These are phyloP conservation scores for Cyclina sinensis DNA, from an alignment of 1,140 invertebrate species.

Conservation along the genomic window DNA sequence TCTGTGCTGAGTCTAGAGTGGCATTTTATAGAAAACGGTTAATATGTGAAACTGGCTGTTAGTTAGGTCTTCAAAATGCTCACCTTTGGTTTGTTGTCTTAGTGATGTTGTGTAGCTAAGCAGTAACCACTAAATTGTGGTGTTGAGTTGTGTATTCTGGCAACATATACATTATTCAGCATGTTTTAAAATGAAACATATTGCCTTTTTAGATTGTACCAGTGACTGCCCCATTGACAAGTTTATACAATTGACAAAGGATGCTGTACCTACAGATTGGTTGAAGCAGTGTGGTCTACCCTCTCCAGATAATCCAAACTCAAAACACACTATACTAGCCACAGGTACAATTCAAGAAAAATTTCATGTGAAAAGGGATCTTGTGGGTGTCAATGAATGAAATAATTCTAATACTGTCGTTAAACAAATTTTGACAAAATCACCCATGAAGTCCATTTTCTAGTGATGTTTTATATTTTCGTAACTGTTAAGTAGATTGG, in stretches of 20 bases:
- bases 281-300: constrained; percentile 40
- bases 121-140: too few species aligned
- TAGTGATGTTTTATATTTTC: neutral
- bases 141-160: too few species aligned
- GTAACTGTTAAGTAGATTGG: neutral
- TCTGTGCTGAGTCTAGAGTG: too few species aligned
- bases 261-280: constrained; percentile 56
- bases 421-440: neutral
- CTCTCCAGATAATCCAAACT: neutral
- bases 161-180: too few species aligned
- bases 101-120: too few species aligned
- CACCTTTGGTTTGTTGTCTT: too few species aligned
- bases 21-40: too few species aligned
- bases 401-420: neutral
- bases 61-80: too few species aligned
- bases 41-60: too few species aligned
- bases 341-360: neutral
- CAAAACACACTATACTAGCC: neutral
- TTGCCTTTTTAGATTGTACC: constrained; percentile 61
- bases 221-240: constrained; percentile 58
- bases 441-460: neutral
- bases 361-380: neutral
- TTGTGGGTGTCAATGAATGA: neutral
- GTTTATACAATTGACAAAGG: constrained; percentile 53
- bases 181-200: too few species aligned